Percentiles rank a stretch among this genome's conserved stretches.
Evolutionary conservation across 2,113 vertebrate genomes (phyloP).

Genomic region (Ceratotherium simum): DNA sequence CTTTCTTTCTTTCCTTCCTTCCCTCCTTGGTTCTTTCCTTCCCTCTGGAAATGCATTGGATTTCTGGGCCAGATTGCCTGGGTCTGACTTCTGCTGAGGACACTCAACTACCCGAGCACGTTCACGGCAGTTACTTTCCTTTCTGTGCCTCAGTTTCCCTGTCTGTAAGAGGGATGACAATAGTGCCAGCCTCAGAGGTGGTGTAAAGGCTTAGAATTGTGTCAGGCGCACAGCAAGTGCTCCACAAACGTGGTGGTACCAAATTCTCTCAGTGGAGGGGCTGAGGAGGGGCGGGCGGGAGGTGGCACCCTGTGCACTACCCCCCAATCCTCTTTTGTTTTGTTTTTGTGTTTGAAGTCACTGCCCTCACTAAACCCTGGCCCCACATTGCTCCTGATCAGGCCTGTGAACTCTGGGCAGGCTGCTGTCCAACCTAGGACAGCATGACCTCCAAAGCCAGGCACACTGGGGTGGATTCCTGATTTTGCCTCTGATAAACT

Average conservation of each 20-base stretch:
- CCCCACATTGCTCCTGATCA: neutral
- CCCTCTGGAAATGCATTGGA: neutral
- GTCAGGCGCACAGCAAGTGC: neutral
- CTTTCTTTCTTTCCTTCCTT: neutral
- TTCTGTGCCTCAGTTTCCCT: neutral
- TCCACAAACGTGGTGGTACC: neutral
- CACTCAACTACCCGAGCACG: neutral
- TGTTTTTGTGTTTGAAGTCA: neutral
- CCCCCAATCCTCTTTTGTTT: neutral
- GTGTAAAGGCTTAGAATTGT: neutral
- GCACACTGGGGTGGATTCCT: neutral
- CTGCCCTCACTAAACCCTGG: neutral
- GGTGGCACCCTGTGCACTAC: too few relatives aligned
- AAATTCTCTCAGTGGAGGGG: neutral
- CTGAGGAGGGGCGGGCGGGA: too few relatives aligned
- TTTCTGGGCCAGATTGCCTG: neutral
- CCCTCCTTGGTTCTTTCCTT: too few relatives aligned
- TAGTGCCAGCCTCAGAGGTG: neutral
- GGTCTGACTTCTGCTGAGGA: neutral
- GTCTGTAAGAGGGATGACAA: neutral
- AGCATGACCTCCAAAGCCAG: neutral
- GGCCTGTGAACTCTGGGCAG: neutral
- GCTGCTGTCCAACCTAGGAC: too few relatives aligned
- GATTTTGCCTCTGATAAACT: neutral
- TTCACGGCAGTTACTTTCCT: neutral